Conservation (phyloP, 2,113 vertebrate species). For the Sigmodon hispidus region DNA sequence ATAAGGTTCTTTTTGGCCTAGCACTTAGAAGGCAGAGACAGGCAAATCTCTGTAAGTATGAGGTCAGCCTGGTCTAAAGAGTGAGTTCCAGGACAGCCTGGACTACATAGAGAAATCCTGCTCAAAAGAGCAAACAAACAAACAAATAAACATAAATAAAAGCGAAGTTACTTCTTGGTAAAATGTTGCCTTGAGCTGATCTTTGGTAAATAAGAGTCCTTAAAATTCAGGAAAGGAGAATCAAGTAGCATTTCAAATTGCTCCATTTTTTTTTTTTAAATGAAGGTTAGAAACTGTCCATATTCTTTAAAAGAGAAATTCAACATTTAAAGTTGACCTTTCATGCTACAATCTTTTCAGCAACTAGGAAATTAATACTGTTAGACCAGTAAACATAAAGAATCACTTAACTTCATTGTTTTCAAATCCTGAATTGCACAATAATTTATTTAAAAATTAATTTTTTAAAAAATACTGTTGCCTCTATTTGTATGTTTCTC, state of each 20-base stretch:
- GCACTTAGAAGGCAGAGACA: too few species aligned
- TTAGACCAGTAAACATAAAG: background rate
- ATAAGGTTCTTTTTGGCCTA: background rate
- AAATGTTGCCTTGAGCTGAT: background rate
- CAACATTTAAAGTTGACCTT: background rate
- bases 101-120: too few species aligned
- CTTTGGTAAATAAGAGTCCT: background rate
- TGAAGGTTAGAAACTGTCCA: background rate
- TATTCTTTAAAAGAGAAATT: background rate
- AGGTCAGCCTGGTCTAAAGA: too few species aligned
- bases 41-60: too few species aligned
- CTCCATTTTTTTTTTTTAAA: background rate
- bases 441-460: background rate
- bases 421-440: background rate
- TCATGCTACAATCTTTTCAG: background rate
- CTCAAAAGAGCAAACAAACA: too few species aligned
- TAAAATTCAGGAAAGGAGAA: background rate
- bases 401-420: background rate
- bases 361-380: background rate
- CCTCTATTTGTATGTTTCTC: background rate
- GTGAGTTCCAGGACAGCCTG: too few species aligned
- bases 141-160: too few species aligned
- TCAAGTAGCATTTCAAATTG: background rate
- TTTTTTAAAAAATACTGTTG: background rate
- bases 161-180: background rate